These are phyloP conservation scores for Penaeus monodon DNA, from an alignment of 2,888 invertebrate genomes.

Conservation along the genomic window DNA sequence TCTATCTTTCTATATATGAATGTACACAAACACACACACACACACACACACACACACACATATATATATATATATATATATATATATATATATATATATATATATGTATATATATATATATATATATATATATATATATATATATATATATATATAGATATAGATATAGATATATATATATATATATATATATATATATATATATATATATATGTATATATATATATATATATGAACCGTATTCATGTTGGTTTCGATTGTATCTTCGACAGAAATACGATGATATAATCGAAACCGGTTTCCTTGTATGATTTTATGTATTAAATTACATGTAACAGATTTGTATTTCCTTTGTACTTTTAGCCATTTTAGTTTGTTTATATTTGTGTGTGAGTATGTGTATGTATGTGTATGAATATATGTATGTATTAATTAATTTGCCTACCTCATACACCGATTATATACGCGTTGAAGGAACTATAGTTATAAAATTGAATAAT, in stretches of 20 bases:
- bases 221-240: conserved; percentile 40
- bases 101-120: conserved; percentile 17
- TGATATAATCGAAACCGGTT: too few species aligned
- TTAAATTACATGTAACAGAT: too few species aligned
- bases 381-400: background rate
- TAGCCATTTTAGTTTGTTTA: background rate
- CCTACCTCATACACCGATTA: background rate
- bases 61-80: conserved; percentile 39
- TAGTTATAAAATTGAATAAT: too few species aligned
- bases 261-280: too few species aligned
- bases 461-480: background rate
- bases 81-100: conserved; percentile 40
- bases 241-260: too few species aligned
- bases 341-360: too few species aligned
- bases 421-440: background rate
- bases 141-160: conserved; percentile 14
- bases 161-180: background rate
- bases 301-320: too few species aligned
- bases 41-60: background rate
- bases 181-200: conserved; percentile 19
- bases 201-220: conserved; percentile 40
- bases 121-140: background rate
- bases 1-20: background rate
- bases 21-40: conserved; percentile 15
- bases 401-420: conserved; percentile 18